Evolutionary conservation across 2,113 vertebrate genomes (phyloP), one percentile per base, ranked within the genome.

Genomic region (Leptobrachium ailaonicum): DNA sequence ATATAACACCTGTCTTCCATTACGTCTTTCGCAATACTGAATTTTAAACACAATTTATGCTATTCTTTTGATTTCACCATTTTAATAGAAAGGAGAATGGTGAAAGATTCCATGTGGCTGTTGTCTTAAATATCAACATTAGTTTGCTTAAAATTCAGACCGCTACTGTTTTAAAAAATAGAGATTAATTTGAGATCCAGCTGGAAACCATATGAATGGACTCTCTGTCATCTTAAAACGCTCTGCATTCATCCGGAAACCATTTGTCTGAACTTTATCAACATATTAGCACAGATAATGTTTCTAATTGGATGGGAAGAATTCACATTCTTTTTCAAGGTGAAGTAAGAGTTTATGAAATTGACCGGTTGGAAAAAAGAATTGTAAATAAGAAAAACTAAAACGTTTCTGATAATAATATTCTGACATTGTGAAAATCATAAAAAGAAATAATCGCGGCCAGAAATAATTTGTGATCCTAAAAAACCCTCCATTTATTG

Each of bases 141-240:
- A 45, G 75, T 69, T 66, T 77, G 66, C 3, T 41, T 14, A 50
- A 67, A 40, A 42, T 20, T 56, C 53, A 58, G 64, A 14, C 66
- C 0, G 54, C 76, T 71, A 78, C 56, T 71, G 75, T 67, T 53
- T 13, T 67, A 54, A 53, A 54, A 45, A 12, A 77, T 41, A 44
- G 67, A 78, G 66, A 78, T 69, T 62, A 71, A 71, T 78, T 58
- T 71, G 42, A 41, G 43, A 47, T 63, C 67, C 76, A 71, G 76
- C 76, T 78, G 76, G 56, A 45, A 44, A 10, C 4, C 11, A 44
- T 2, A 13, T 71, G 76, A 77, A 78, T 71, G 68, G 67, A 3
- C 2, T 41, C 66, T 63, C 54, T 78, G 67, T 78, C 56, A 20
- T 20, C 54, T 3, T 44, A 11, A 44, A 77, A 32, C 41, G 8